Base-by-base conservation (phyloP, 1,140 invertebrate genomes). In the Halesus radiatus region DNA sequence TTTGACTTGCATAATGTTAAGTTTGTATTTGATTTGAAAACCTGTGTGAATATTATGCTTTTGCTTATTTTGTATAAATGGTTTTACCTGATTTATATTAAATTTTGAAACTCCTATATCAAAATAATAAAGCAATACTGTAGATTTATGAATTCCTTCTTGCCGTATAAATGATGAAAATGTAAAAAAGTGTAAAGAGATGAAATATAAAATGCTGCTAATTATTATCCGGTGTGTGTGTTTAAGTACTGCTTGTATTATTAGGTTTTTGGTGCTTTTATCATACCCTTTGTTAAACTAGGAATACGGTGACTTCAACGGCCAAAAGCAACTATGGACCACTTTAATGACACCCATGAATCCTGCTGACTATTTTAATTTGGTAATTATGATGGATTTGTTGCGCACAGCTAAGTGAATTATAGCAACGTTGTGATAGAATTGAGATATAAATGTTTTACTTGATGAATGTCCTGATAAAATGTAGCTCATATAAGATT, bases 1-100 rank as follows among this genome's bases (percentile, higher is more conserved):
- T 78, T 79, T 74, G 37, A 74, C 52, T 60, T 53, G 58, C 56
- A 74, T 79, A 64, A 74, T 23, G 18, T 72, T 75, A 75, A 75
- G 73, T 75, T 75, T 58, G n/a, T 72, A 50, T 20, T 52, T 72
- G n/a, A 52, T 68, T 29, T 22, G 7, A 26, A 45, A 45, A 45
- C 37, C 26, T 29, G 23, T 68, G 64, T 68, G 56, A 68, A 68
- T 68, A 68, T n/a, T 53, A 26, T 73, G 15, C 16, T 75, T 58
- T 75, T 75, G 23, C 6, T 23, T 53, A 72, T 72, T 72, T 22
- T 72, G 68, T 52, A 52, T 58, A 74, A 58, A 58, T 74, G 52
- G 45, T 54, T 74, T 74, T 56, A 74, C 23, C 26, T 60, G 58
- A 75, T 58, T 75, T 60, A 75, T 75, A 75, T 75, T 60, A 58